Percentiles rank a stretch among this genome's conserved stretches.
Conservation (phyloP, 2,888 invertebrate genomes). For the Dorcus parallelipipedus region DNA sequence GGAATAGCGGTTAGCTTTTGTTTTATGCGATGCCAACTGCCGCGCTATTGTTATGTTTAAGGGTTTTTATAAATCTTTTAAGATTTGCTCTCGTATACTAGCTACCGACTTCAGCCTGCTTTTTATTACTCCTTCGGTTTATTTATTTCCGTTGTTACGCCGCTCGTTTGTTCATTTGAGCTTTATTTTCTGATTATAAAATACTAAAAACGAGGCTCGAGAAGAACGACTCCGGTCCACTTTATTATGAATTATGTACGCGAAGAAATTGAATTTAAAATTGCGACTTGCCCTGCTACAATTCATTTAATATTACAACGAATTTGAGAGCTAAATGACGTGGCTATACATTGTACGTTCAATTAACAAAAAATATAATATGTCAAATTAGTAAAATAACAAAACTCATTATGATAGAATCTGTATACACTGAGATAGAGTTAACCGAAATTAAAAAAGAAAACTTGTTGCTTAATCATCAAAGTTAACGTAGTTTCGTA, state of each 20-base stretch:
- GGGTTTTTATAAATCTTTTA: constrained; percentile 32
- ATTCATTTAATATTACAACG: too few species aligned
- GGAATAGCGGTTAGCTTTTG: constrained; percentile 52
- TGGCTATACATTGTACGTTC: too few species aligned
- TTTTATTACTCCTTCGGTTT: constrained; percentile 44
- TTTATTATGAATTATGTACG: background rate
- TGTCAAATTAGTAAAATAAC: too few species aligned
- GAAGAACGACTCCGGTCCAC: background rate
- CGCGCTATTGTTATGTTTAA: constrained; percentile 47
- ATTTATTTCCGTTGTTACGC: constrained; percentile 26
- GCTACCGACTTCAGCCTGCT: constrained; percentile 32
- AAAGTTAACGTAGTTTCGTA: too few species aligned
- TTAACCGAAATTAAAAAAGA: too few species aligned
- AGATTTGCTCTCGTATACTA: constrained; percentile 25
- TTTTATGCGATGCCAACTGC: constrained; percentile 51
- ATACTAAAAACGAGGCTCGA: constrained; percentile 9
- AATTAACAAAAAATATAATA: too few species aligned
- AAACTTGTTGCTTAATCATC: too few species aligned
- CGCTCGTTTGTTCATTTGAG: constrained; percentile 10
- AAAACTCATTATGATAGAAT: too few species aligned
- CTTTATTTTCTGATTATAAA: constrained; percentile 15
- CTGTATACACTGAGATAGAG: too few species aligned
- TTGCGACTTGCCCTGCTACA: too few species aligned
- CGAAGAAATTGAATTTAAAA: too few species aligned
- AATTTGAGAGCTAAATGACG: too few species aligned